Evolutionary conservation across 2,888 invertebrate species (phyloP), one percentile per base, ranked within the genome.

Genomic region (Tipula vernalis): DNA sequence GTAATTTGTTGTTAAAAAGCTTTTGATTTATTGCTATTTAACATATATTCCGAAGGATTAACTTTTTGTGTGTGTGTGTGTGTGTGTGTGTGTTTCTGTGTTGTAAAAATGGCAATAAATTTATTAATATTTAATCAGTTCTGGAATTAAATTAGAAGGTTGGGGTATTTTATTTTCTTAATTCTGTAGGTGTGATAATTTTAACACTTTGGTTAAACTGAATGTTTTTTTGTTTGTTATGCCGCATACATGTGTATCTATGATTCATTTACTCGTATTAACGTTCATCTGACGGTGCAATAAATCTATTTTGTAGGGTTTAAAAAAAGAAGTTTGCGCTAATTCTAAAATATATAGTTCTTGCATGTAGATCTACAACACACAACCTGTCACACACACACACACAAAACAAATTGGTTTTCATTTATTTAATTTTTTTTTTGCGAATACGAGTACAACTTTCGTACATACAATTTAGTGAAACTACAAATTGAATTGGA

Each of bases 1-100:
- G 71, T 71, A 71, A 71, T 71, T 28, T 71, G 71, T 71, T 71
- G 18, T 18, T 71, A 71, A 71, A 71, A 71, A 71, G 71, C 71
- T 71, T 71, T 71, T 71, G 71, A 71, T 71, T 71, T 71, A 71
- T 71, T 71, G 71, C 71, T 71, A 71, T 71, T 71, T 71, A 71
- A 71, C 71, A 28, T 71, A 28, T 28, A 71, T 18, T 28, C 10
- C 28, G 28, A 71, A 28, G 71, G 71, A 71, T 71, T 71, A 71
- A 71, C 71, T 71, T 71, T 57, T 2, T 10, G 1, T 6, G 71
- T 28, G 71, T 28, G 71, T 71, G 18, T 71, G 28, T 71, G 1
- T 18, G 18, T 71, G 28, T 18, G n/a, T n/a, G 71, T 28, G 71
- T 71, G 18, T 71, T 28, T 71, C 2, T 18, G 18, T 71, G 28